Evolutionary conservation across 2,797 vertebrate genomes (phyloP).

Genomic region (Lerista edwardsae): DNA sequence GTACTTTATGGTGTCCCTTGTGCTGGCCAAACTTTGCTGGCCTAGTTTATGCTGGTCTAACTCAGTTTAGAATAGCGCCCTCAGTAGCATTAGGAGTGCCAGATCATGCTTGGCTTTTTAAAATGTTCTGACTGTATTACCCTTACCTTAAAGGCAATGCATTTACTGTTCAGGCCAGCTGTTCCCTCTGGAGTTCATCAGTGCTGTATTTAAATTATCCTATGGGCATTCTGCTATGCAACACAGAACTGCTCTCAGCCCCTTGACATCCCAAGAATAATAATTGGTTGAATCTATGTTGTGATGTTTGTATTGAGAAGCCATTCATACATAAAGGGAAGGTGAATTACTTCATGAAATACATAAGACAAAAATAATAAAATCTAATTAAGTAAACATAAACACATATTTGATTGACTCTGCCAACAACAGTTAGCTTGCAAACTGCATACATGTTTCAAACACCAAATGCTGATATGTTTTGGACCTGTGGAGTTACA

Average conservation of each 20-base stretch:
- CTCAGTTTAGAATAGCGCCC: too few species aligned
- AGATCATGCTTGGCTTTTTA: neutral
- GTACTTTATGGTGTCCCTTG: too few species aligned
- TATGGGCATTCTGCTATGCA: conserved; percentile 37
- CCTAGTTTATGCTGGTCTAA: too few species aligned
- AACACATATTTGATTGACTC: neutral
- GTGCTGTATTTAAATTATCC: conserved; percentile 39
- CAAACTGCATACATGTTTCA: too few species aligned
- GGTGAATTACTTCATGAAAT: neutral
- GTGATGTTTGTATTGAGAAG: neutral
- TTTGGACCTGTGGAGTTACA: too few species aligned
- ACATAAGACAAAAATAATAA: neutral
- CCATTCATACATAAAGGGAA: conserved; percentile 5
- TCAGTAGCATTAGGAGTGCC: neutral
- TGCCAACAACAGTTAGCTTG: too few species aligned
- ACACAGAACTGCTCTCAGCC: conserved; percentile 29
- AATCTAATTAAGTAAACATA: neutral
- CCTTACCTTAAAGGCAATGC: neutral
- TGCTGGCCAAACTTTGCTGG: too few species aligned
- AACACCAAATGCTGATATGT: too few species aligned
- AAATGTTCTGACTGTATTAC: neutral
- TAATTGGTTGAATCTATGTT: neutral
- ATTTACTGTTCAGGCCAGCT: neutral
- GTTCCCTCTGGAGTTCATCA: conserved; percentile 47
- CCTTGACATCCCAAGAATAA: neutral